Conservation (phyloP, 2,888 invertebrate species). For the Corbicula japonica region DNA sequence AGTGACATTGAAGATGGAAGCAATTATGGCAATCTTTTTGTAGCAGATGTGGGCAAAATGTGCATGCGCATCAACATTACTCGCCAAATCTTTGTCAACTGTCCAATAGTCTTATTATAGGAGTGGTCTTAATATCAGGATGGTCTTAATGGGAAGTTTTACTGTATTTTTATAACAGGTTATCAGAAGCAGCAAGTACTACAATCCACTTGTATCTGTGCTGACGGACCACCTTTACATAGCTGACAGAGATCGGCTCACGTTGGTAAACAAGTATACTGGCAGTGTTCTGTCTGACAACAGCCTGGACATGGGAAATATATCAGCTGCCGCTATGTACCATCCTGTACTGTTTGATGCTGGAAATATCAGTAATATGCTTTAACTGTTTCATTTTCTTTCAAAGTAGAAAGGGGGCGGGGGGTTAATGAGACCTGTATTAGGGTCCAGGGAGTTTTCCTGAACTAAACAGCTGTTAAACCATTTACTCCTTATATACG, state of each 20-base stretch:
- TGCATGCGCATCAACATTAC: too few relatives aligned
- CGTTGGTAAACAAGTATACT: slow-evolving; percentile 22
- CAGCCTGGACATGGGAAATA: neutral
- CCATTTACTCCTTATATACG: neutral
- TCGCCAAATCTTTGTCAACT: too few relatives aligned
- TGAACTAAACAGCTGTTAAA: neutral
- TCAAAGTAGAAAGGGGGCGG: neutral
- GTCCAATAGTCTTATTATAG: too few relatives aligned
- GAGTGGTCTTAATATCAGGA: neutral
- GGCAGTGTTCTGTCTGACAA: neutral
- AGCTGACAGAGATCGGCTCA: neutral
- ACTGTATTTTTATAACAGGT: neutral
- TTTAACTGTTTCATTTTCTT: neutral
- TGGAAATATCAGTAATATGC: slow-evolving; percentile 2
- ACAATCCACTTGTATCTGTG: slow-evolving; percentile 1
- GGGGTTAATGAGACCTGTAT: too few relatives aligned
- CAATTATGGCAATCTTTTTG: too few relatives aligned
- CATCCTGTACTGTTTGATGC: slow-evolving; percentile 17
- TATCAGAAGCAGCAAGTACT: neutral
- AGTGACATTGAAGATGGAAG: too few relatives aligned
- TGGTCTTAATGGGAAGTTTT: neutral
- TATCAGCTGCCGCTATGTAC: slow-evolving; percentile 3
- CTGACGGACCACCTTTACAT: slow-evolving; percentile 28
- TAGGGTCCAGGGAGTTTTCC: neutral
- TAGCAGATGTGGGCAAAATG: neutral